These are phyloP conservation scores for Polymixis lichenea DNA, from an alignment of 2,888 invertebrate genomes.

Conservation along the genomic window DNA sequence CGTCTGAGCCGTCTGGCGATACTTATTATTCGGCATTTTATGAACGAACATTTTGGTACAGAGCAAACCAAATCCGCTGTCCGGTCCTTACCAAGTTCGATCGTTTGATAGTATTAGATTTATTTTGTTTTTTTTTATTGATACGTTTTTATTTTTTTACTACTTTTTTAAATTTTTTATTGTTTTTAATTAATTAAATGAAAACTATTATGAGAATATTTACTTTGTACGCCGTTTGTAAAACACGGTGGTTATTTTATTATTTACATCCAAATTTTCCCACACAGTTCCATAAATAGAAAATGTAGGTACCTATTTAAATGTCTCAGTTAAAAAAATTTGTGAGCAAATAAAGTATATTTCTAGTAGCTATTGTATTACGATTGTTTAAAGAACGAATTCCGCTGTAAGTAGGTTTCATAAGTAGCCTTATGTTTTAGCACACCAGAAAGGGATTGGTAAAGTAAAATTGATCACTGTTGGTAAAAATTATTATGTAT, in stretches of 20 bases:
- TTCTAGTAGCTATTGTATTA: conserved; percentile 29
- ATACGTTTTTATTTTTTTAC: neutral
- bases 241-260: neutral
- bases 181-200: neutral
- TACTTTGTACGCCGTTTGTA: neutral
- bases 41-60: neutral
- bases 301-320: neutral
- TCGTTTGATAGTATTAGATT: neutral
- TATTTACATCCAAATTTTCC: neutral
- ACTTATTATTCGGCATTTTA: too few species aligned
- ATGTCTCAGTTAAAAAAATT: neutral
- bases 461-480: conserved; percentile 18
- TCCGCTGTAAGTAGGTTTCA: conserved; percentile 15
- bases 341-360: conserved; percentile 47
- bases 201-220: conserved; percentile 17
- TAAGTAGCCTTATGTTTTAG: conserved; percentile 39
- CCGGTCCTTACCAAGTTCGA: neutral
- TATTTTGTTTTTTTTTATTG: neutral
- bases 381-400: conserved; percentile 26
- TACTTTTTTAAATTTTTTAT: neutral
- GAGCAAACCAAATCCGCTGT: neutral
- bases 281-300: neutral
- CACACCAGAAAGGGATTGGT: conserved; percentile 21
- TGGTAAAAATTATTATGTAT: conserved; percentile 25
- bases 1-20: neutral